A percentile compares a stretch with the other conserved stretches of the same genome.
Conservation (phyloP, 2,113 vertebrate genomes). For the Furnarius figulus region DNA sequence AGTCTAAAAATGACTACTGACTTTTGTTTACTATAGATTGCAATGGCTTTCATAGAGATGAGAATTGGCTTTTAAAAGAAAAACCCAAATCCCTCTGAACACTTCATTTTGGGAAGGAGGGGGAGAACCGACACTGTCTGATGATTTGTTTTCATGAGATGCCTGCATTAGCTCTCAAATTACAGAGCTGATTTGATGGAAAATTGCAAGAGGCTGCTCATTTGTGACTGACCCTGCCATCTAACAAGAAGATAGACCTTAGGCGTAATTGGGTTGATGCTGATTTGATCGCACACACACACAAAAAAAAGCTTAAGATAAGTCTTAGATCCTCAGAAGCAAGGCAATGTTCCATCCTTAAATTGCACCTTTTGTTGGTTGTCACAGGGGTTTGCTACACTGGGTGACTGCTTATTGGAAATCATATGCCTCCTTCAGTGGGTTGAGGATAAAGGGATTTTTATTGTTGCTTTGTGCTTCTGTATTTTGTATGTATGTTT, state of each 20-base stretch:
- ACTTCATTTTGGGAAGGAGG: slow-evolving; percentile 19
- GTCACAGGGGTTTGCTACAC: not conserved
- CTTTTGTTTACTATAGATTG: slow-evolving; percentile 35
- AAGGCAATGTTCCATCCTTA: not conserved
- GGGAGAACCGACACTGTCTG: not conserved
- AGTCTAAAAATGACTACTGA: slow-evolving; percentile 16
- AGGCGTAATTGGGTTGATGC: slow-evolving; percentile 70
- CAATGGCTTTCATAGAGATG: slow-evolving; percentile 15
- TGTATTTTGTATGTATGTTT: not conserved
- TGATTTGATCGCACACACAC: slow-evolving; percentile 46
- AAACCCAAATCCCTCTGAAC: not conserved
- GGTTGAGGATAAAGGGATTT: not conserved
- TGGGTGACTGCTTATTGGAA: slow-evolving; percentile 11
- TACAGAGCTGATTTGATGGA: slow-evolving; percentile 61
- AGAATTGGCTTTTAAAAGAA: slow-evolving; percentile 46
- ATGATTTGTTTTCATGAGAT: slow-evolving; percentile 61
- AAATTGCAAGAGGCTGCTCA: slow-evolving; percentile 70
- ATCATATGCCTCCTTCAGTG: not conserved
- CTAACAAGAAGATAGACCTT: slow-evolving; percentile 63
- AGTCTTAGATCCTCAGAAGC: slow-evolving; percentile 44
- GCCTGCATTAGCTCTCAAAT: slow-evolving; percentile 68
- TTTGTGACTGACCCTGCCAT: slow-evolving; percentile 69
- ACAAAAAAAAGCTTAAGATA: slow-evolving; percentile 38
- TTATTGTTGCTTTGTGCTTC: not conserved
- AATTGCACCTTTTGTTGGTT: slow-evolving; percentile 41